phyloP scores from a whole-genome alignment of 2,113 vertebrate genomes.

The Phoxinus phoxinus region DNA sequence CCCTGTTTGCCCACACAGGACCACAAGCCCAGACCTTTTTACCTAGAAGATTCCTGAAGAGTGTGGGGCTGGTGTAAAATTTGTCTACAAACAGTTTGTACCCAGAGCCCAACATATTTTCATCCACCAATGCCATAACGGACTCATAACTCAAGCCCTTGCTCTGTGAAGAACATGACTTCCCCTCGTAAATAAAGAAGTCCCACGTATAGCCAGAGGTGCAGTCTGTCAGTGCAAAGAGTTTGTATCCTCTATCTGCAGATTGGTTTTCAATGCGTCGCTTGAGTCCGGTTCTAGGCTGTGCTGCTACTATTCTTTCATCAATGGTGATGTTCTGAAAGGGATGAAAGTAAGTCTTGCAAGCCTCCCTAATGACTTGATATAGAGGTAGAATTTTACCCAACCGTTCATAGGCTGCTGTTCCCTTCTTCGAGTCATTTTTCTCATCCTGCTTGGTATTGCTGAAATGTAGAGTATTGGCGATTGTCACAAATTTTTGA shows the following conservation, averaged over 20 bases:
- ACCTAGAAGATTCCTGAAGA: background rate
- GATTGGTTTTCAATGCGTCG: background rate
- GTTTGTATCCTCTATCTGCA: background rate
- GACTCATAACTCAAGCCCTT: slow-evolving; percentile 31
- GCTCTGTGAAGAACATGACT: background rate
- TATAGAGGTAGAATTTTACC: slow-evolving; percentile 9
- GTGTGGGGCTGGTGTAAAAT: slow-evolving; percentile 13
- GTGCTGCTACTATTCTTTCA: slow-evolving; percentile 1
- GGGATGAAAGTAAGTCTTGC: slow-evolving; percentile 26
- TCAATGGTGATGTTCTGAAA: slow-evolving; percentile 25
- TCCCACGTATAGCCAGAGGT: slow-evolving; percentile 36
- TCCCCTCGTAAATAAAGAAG: slow-evolving; percentile 43
- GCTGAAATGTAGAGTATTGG: background rate
- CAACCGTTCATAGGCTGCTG: slow-evolving; percentile 8
- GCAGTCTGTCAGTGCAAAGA: slow-evolving; percentile 24
- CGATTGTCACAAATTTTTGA: background rate
- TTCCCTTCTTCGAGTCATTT: slow-evolving; percentile 21
- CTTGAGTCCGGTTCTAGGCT: background rate
- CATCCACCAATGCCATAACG: slow-evolving; percentile 23
- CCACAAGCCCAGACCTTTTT: slow-evolving; percentile 21
- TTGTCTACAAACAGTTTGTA: slow-evolving; percentile 27
- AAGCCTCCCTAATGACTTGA: background rate
- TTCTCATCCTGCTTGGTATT: background rate
- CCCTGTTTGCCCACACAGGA: background rate
- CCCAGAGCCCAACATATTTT: slow-evolving; percentile 33